These are phyloP conservation scores for Leptopilina clavipes DNA, from an alignment of 1,140 invertebrate species.

Conservation along the genomic window DNA sequence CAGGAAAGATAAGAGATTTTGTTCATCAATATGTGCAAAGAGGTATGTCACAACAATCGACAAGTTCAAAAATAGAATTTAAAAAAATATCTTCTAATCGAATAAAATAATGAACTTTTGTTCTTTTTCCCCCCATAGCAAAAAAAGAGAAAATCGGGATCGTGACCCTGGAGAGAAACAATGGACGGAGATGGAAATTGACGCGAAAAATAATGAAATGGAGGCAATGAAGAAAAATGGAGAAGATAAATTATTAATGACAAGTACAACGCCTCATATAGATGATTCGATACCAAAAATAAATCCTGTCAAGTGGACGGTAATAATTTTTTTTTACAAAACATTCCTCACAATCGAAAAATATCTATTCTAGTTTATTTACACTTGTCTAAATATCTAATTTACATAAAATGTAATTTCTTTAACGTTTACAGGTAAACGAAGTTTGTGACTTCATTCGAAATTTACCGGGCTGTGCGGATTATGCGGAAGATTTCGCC, in stretches of 20 bases:
- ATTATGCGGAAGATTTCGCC: slow-evolving; percentile 96
- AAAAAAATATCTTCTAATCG: background rate
- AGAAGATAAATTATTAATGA: slow-evolving; percentile 72
- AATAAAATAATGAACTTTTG: no score
- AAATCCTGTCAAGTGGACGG: slow-evolving; percentile 86
- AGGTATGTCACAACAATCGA: slow-evolving; percentile 65
- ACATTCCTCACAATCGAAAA: no score
- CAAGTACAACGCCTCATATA: slow-evolving; percentile 69
- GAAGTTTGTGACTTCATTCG: slow-evolving; percentile 91
- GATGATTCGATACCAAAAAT: slow-evolving; percentile 76
- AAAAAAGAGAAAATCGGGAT: slow-evolving; percentile 68
- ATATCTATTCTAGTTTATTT: no score
- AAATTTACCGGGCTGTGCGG: slow-evolving; percentile 88
- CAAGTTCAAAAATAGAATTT: slow-evolving; percentile 58
- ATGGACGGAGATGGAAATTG: slow-evolving; percentile 69
- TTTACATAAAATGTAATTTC: slow-evolving; percentile 7
- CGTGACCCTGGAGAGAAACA: slow-evolving; percentile 66
- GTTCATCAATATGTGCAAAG: slow-evolving; percentile 85
- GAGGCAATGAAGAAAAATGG: slow-evolving; percentile 72
- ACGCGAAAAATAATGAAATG: slow-evolving; percentile 64
- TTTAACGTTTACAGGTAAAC: slow-evolving; percentile 74
- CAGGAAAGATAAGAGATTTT: slow-evolving; percentile 86
- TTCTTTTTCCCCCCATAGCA: slow-evolving; percentile 60
- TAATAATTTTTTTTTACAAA: slow-evolving; percentile 66
- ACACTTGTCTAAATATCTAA: no score